Percentiles rank a stretch among this genome's conserved stretches.
Evolutionary conservation across 2,888 invertebrate genomes (phyloP).

Genomic region (Agonopterix arenella): DNA sequence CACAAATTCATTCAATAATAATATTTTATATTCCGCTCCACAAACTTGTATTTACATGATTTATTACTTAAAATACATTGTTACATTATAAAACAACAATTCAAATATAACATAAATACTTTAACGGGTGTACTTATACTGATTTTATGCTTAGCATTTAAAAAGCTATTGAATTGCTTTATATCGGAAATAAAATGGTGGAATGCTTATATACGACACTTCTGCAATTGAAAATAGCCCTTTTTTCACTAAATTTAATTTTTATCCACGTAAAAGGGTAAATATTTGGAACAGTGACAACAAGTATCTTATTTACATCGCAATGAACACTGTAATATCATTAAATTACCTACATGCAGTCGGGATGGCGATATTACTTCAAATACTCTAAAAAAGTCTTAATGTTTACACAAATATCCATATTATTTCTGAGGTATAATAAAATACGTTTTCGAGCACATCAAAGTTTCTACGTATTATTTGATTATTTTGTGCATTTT

Average conservation of each 20-base stretch:
- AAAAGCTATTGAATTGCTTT: conserved; percentile 2
- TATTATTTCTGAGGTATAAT: no score
- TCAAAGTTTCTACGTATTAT: no score
- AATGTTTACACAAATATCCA: no score
- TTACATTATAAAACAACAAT: conserved; percentile 54
- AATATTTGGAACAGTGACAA: conserved; percentile 22
- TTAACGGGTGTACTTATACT: conserved; percentile 57
- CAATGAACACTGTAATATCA: conserved; percentile 61
- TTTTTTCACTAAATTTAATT: not conserved
- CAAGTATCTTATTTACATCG: conserved; percentile 58
- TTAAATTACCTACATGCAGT: conserved; percentile 40
- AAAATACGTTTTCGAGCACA: no score
- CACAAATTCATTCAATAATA: conserved; percentile 40
- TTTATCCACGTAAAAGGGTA: not conserved
- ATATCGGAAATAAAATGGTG: conserved; percentile 27
- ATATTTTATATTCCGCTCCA: conserved; percentile 56
- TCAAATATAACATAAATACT: conserved; percentile 55
- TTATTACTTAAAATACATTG: conserved; percentile 61
- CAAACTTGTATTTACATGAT: conserved; percentile 75
- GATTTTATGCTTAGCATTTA: conserved; percentile 26
- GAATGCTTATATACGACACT: conserved; percentile 61
- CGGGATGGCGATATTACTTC: conserved; percentile 21
- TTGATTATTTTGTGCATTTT: no score
- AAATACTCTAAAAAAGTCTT: no score
- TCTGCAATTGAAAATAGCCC: conserved; percentile 21